A percentile compares a stretch with the other conserved stretches of the same genome.
phyloP scores from a whole-genome alignment of 2,797 vertebrate genomes.

The Falco naumanni region DNA sequence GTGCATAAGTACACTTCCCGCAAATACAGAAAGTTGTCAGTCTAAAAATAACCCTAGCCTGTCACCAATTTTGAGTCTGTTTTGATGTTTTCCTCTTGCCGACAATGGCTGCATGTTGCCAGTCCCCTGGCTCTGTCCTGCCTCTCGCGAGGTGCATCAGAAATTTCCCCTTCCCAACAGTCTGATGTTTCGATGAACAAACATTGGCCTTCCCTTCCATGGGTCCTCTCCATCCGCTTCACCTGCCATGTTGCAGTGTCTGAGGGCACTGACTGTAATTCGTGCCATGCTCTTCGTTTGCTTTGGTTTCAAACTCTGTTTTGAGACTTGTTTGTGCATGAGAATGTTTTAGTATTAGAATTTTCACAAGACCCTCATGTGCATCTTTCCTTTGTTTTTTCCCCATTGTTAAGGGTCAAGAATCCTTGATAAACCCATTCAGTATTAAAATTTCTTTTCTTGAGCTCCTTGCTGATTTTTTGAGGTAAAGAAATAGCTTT shows the following conservation, averaged over 20 bases:
- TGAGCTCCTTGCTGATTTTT: background rate
- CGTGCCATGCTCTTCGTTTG: background rate
- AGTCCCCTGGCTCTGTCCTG: background rate
- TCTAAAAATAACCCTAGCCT: background rate
- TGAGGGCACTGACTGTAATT: background rate
- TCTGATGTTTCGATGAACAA: fast-evolving
- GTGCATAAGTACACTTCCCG: fast-evolving
- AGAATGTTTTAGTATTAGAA: background rate
- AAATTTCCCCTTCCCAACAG: background rate
- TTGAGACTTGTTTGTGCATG: background rate
- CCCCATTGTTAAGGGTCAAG: background rate
- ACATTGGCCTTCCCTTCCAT: fast-evolving
- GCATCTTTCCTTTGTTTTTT: background rate
- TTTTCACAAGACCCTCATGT: background rate
- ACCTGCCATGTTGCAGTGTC: fast-evolving
- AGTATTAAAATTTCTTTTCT: constrained; percentile 1
- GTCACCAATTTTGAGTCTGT: fast-evolving
- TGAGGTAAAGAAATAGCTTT: background rate
- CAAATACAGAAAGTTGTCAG: fast-evolving
- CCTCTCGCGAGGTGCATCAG: fast-evolving
- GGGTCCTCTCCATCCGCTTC: background rate
- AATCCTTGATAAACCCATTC: background rate
- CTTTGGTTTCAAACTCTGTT: background rate
- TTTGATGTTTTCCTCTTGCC: background rate
- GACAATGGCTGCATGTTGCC: background rate